Base-by-base conservation (phyloP, 2,888 invertebrate genomes). In the Tanypteryx hageni region DNA sequence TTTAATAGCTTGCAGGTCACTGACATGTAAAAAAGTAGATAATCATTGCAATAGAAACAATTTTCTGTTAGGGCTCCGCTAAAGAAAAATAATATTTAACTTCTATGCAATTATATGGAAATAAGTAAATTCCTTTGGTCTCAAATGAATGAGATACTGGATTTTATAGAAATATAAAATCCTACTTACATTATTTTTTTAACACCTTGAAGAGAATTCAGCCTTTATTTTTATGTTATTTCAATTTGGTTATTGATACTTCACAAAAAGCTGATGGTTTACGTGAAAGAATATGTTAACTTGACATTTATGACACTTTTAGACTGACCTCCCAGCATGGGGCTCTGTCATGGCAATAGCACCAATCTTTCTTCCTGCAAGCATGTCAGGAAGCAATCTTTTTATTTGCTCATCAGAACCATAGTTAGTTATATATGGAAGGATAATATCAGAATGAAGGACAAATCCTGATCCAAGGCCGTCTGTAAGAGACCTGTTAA, bases 291-390 rank as follows among this genome's bases (percentile, higher is more conserved):
- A 44, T 44, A 44, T 44, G 3, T 44, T 44, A 44, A 44, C 44
- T 44, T 44, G 44, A 44, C 44, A 44, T 44, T 44, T 44, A 44
- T 44, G 44, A 44, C 44, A 76, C 93, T 91, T 92, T 95, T 22
- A 61, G 58, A 89, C 89, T 11, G 18, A 89, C 95, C 95, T 95
- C 76, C 95, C 95, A 86, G 95, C 95, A 13, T 95, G 95, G 16
- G 95, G 95, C 93, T 95, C 95, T 31, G 95, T 95, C 95, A 95
- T 95, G 85, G 95, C 95, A 92, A 95, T 95, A 27, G 95, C 95
- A 91, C 95, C 95, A 68, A 95, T 95, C 92, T 94, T 94, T 91
- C 94, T 94, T 0, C 95, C 95, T 11, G 95, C 94, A 27, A 94
- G 93, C 95, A 95, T 95, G 91, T 94, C 94, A 0, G 95, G 95